Evolutionary conservation across 2,113 vertebrate species (phyloP).

Genomic region (Mastomys coucha): DNA sequence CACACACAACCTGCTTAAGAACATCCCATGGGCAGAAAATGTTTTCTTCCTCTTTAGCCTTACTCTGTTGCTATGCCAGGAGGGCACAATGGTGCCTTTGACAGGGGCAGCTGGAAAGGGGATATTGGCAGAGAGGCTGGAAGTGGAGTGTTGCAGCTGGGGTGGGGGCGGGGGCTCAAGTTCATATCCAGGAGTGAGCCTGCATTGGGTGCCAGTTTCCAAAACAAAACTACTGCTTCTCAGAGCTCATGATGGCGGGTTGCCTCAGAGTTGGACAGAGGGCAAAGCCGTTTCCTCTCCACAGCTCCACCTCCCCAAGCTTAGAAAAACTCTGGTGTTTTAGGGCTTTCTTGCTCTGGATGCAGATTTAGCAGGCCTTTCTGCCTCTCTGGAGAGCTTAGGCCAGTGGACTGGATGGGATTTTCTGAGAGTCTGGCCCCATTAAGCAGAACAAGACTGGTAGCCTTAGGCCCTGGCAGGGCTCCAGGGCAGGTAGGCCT

Average conservation of each 20-base stretch:
- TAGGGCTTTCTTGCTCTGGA: slow-evolving; percentile 73
- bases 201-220: slow-evolving; percentile 87
- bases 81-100: slow-evolving; percentile 88
- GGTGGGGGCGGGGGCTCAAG: slow-evolving; percentile 74
- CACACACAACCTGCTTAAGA: slow-evolving; percentile 79
- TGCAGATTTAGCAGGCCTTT: slow-evolving; percentile 38
- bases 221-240: slow-evolving; percentile 89
- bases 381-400: neutral
- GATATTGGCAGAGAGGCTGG: slow-evolving; percentile 84
- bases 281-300: slow-evolving; percentile 75
- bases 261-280: slow-evolving; percentile 86
- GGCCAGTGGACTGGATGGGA: neutral
- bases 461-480: neutral
- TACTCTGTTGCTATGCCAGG: slow-evolving; percentile 78
- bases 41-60: slow-evolving; percentile 71
- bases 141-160: slow-evolving; percentile 88
- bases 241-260: slow-evolving; percentile 83
- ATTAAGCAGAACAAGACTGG: neutral
- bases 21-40: slow-evolving; percentile 80
- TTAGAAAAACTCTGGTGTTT: slow-evolving; percentile 28
- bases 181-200: slow-evolving; percentile 87
- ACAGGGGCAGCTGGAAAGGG: slow-evolving; percentile 88
- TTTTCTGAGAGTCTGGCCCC: neutral
- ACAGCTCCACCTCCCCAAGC: slow-evolving; percentile 71
- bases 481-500: slow-evolving; percentile 12